Conservation (phyloP, 2,797 vertebrate genomes). For the Calcarius lapponicus region DNA sequence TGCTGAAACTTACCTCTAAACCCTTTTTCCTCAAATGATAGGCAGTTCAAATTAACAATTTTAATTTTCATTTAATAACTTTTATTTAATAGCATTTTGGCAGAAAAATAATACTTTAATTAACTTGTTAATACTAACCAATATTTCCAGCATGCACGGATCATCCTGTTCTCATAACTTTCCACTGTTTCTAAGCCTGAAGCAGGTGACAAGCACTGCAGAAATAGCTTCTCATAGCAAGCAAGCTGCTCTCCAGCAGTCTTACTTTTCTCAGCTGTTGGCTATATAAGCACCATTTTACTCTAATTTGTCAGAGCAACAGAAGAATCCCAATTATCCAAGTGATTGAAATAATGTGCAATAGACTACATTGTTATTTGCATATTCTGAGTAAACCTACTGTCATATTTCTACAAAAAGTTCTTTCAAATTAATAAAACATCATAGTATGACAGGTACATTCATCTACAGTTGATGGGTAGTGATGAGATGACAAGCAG, state of each 20-base stretch:
- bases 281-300: not conserved
- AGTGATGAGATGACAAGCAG: not conserved
- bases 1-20: not conserved
- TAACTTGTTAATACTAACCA: not conserved
- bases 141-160: not conserved
- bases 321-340: conserved; percentile 29
- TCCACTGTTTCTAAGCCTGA: not conserved
- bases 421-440: conserved; percentile 47
- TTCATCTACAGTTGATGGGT: conserved; percentile 1
- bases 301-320: conserved; percentile 14
- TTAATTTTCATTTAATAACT: not conserved
- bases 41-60: not conserved
- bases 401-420: not conserved
- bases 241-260: not conserved
- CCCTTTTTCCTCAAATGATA: not conserved
- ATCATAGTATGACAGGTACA: not conserved
- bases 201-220: not conserved
- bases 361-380: conserved; percentile 4
- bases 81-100: not conserved
- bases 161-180: not conserved
- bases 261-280: not conserved
- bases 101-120: not conserved
- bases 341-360: conserved; percentile 34
- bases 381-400: conserved; percentile 36
- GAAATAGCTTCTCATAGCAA: not conserved